Evolutionary conservation across 2,113 vertebrate genomes (phyloP).

Genomic region (Thryonomys swinderianus): DNA sequence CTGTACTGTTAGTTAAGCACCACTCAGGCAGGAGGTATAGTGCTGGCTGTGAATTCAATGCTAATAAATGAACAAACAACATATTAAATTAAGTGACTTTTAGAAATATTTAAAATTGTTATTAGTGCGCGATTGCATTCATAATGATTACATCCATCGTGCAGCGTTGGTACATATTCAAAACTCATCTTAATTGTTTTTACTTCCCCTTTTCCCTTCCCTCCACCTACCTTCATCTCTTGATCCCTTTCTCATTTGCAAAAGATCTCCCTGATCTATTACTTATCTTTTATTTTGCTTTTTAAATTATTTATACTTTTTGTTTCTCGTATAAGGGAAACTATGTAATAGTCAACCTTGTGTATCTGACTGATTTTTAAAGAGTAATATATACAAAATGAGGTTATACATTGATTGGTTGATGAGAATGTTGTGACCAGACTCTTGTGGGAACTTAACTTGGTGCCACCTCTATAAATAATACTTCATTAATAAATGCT

Average conservation of each 20-base stretch:
- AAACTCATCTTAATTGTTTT: neutral
- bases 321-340: neutral
- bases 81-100: neutral
- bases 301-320: neutral
- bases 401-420: neutral
- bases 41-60: neutral
- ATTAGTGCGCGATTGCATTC: neutral
- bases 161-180: neutral
- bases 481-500: constrained; percentile 21
- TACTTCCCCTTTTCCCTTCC: neutral
- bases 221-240: neutral
- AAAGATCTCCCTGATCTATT: neutral
- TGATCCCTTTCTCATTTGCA: neutral
- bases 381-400: neutral
- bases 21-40: neutral
- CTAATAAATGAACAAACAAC: constrained; percentile 27
- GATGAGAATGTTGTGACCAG: neutral
- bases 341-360: neutral
- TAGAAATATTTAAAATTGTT: neutral
- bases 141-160: neutral
- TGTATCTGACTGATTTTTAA: neutral
- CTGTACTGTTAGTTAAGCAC: neutral
- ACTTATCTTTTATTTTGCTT: neutral
- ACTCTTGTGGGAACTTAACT: neutral
- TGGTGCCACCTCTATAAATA: neutral